Evolutionary conservation across 2,797 vertebrate genomes (phyloP), one percentile per base, ranked within the genome.

Genomic region (Coracias cyanogaster): DNA sequence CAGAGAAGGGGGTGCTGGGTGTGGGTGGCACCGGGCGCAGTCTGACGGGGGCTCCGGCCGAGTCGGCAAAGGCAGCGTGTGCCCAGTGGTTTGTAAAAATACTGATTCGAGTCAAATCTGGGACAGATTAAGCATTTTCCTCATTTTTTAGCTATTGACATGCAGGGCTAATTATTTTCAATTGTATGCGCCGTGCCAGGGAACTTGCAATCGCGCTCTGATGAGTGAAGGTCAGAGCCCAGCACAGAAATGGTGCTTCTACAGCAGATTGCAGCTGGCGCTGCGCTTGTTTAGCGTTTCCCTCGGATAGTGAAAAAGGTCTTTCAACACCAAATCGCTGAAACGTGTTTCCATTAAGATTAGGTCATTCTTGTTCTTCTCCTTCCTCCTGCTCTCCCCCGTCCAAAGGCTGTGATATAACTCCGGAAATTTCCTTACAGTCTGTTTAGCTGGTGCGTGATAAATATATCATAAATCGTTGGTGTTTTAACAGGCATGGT

Each of bases 1-100:
- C 26, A 9, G 1, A 19, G 49, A 31, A 45, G 43, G 77, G 17
- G 2, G 0, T n/a, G 48, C 17, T 33, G n/a, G 31, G 29, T 48
- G 45, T 6, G 41, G 19, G 12, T 13, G 37, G 3, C 18, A 7
- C 26, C 21, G n/a, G 12, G 25, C 12, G 31, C 12, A 14, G 24
- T 22, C 35, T 29, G 4, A 6, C 28, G 21, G 29, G 9, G 65
- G 24, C 52, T 89, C 43, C 37, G 57, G 21, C 25, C 35, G 2
- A 0, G 1, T 35, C 5, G 35, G 43, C 7, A 15, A 29, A 39
- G 46, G 4, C 20, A 22, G 33, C 3, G 3, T 55, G 28, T 31
- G 16, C 18, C 7, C 16, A 3, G 43, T 6, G 5, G 12, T 15
- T 19, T 29, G 13, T 28, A 66, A 16, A 79, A 67, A 41, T 9